Conservation (phyloP, 2,888 invertebrate genomes). For the Steinernema hermaphroditum region DNA sequence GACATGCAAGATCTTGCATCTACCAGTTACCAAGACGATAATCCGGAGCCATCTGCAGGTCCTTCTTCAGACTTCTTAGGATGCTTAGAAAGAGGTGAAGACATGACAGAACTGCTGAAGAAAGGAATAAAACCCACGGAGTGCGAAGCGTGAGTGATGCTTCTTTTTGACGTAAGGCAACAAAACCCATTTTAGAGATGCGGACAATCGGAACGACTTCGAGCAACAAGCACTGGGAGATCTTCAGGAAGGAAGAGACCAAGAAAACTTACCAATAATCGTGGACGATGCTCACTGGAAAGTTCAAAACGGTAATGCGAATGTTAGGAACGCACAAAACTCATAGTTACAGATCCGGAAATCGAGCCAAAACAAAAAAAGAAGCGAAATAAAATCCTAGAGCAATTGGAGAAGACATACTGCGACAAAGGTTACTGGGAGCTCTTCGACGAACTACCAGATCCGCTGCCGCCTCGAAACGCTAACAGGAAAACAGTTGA, state of each 20-base stretch:
- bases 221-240: neutral
- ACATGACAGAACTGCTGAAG: too few species aligned
- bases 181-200: too few species aligned
- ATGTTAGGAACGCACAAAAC: too few species aligned
- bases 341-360: too few species aligned
- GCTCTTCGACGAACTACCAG: neutral
- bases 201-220: too few species aligned
- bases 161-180: too few species aligned
- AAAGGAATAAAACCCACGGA: too few species aligned
- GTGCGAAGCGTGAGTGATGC: too few species aligned
- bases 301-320: neutral
- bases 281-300: slow-evolving; percentile 22
- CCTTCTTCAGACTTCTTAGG: neutral
- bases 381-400: slow-evolving; percentile 8
- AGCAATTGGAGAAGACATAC: neutral
- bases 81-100: neutral
- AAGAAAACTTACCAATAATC: neutral
- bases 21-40: neutral
- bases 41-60: neutral
- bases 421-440: slow-evolving; percentile 10
- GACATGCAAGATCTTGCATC: neutral
- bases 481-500: neutral
- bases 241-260: neutral
- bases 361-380: neutral
- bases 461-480: neutral